Conservation (phyloP, 2,888 invertebrate genomes). For the Drosophila affinis region DNA sequence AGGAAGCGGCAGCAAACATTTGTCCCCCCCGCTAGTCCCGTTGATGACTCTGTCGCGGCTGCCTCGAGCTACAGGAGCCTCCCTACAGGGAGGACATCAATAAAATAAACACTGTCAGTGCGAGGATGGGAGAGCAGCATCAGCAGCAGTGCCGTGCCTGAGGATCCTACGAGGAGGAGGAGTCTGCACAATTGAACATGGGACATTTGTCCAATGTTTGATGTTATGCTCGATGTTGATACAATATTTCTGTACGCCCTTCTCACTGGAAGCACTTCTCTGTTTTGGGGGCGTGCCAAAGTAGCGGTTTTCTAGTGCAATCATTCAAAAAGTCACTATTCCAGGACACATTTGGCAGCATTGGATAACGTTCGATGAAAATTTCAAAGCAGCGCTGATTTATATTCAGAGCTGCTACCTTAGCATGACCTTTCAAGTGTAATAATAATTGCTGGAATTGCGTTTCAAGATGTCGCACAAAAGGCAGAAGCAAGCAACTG, state of each 20-base stretch:
- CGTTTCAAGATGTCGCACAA: no score
- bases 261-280: slow-evolving; percentile 11
- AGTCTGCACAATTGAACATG: slow-evolving; percentile 70
- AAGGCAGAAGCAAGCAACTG: no score
- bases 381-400: background rate
- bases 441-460: no score
- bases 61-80: slow-evolving; percentile 42
- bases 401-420: background rate
- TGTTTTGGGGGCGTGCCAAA: slow-evolving; percentile 19
- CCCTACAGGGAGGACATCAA: slow-evolving; percentile 66
- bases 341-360: slow-evolving; percentile 43
- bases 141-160: slow-evolving; percentile 4
- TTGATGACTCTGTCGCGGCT: slow-evolving; percentile 61
- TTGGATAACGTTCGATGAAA: background rate
- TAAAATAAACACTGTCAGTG: slow-evolving; percentile 74
- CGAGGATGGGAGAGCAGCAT: slow-evolving; percentile 21
- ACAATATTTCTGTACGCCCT: slow-evolving; percentile 72
- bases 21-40: slow-evolving; percentile 17
- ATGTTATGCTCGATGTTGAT: slow-evolving; percentile 48
- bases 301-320: background rate
- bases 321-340: background rate
- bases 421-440: no score
- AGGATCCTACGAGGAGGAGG: slow-evolving; percentile 8
- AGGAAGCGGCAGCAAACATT: slow-evolving; percentile 27
- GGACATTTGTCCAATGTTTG: slow-evolving; percentile 64